Evolutionary conservation across 2,797 vertebrate genomes (phyloP).

Genomic region (Takifugu rubripes): DNA sequence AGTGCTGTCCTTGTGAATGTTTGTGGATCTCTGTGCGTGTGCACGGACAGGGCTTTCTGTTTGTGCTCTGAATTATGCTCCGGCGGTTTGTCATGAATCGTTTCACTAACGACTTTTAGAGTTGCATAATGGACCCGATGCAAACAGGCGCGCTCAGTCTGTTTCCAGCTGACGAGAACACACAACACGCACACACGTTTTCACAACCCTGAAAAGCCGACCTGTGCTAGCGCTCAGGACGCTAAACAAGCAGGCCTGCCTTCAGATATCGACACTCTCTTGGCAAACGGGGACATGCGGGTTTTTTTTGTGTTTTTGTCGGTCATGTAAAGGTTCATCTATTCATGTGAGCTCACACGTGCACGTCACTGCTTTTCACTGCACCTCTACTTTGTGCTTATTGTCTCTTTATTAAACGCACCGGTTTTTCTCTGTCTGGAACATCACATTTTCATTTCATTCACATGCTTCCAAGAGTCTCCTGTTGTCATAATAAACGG

Average conservation of each 20-base stretch:
- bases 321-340: no score
- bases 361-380: no score
- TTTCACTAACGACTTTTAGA: slow-evolving; percentile 32
- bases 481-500: no score
- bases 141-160: slow-evolving; percentile 1
- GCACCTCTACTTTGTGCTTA: no score
- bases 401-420: not conserved
- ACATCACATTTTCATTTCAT: not conserved
- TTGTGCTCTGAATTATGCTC: slow-evolving; percentile 37
- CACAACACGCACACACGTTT: slow-evolving; percentile 14
- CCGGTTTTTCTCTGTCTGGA: not conserved
- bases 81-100: slow-evolving; percentile 16
- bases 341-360: no score
- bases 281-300: no score
- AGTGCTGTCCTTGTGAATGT: slow-evolving; percentile 48
- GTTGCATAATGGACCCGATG: slow-evolving; percentile 15
- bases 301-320: no score
- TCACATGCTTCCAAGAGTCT: slow-evolving; percentile 4
- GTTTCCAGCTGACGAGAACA: slow-evolving; percentile 14
- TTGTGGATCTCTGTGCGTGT: slow-evolving; percentile 27
- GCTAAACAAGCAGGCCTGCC: not conserved
- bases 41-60: slow-evolving; percentile 19
- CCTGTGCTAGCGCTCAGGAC: not conserved
- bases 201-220: slow-evolving; percentile 5
- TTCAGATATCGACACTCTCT: not conserved